These are phyloP conservation scores for Sciaenops ocellatus DNA, from an alignment of 2,797 vertebrate species.

Conservation along the genomic window DNA sequence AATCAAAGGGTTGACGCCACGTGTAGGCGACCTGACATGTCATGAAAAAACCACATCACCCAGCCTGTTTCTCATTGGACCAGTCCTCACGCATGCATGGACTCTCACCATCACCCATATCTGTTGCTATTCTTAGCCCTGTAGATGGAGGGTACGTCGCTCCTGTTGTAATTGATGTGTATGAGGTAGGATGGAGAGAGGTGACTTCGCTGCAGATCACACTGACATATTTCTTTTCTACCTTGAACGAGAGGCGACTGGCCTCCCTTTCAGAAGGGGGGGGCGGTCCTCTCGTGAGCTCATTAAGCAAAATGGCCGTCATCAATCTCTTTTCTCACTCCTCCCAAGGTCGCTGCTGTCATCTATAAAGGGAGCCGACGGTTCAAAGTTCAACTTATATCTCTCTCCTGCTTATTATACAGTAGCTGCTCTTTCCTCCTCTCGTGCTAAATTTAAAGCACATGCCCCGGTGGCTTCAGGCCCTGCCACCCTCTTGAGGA, in stretches of 20 bases:
- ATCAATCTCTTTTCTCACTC: constrained; percentile 68
- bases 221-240: constrained; percentile 37
- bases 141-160: constrained; percentile 14
- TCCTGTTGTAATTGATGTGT: constrained; percentile 34
- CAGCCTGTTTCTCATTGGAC: constrained; percentile 17
- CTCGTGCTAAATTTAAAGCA: constrained; percentile 73
- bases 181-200: constrained; percentile 8
- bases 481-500: constrained; percentile 47
- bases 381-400: constrained; percentile 73
- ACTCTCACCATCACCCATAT: background rate
- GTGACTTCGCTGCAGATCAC: constrained; percentile 17
- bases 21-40: background rate
- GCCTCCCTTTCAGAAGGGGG: constrained; percentile 5
- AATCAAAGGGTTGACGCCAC: constrained; percentile 10
- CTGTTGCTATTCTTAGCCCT: constrained; percentile 51
- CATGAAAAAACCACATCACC: background rate
- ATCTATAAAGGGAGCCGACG: constrained; percentile 66
- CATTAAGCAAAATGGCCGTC: constrained; percentile 70
- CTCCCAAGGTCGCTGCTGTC: constrained; percentile 70
- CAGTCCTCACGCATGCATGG: background rate
- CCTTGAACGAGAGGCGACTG: constrained; percentile 34
- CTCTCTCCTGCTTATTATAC: constrained; percentile 70
- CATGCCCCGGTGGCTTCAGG: constrained; percentile 40
- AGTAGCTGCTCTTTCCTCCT: constrained; percentile 52
- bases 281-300: constrained; percentile 50